These are phyloP conservation scores for Scolopax mira DNA, from an alignment of 2,113 vertebrate species.

Conservation along the genomic window DNA sequence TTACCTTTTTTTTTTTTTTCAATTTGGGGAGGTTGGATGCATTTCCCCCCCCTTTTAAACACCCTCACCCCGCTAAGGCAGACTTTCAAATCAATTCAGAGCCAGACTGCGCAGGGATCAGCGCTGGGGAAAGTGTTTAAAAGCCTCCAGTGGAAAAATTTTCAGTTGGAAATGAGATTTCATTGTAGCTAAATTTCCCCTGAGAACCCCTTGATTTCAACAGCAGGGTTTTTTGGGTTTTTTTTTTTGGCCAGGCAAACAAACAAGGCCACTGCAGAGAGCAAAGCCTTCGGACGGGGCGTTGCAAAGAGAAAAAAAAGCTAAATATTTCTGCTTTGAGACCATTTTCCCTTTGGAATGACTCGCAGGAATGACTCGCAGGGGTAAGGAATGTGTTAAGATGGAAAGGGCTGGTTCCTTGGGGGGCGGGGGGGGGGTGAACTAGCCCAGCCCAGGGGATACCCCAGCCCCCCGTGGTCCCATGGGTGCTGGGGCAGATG, in stretches of 20 bases:
- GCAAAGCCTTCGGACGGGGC: background rate
- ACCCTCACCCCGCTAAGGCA: background rate
- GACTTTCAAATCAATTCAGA: background rate
- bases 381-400: fast-evolving
- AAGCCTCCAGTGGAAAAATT: background rate
- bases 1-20: background rate
- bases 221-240: background rate
- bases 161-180: conserved; percentile 15
- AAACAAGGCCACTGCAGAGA: background rate
- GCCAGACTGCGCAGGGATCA: background rate
- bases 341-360: background rate
- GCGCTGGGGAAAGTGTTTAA: background rate
- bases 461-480: background rate
- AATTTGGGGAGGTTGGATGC: background rate
- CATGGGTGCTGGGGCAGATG: fast-evolving
- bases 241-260: background rate
- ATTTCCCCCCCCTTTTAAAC: background rate
- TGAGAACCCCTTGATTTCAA: background rate
- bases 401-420: background rate
- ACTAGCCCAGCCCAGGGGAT: background rate
- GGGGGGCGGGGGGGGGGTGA: background rate
- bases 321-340: background rate
- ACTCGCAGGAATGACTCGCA: background rate
- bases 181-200: background rate
- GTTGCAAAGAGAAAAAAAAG: background rate